phyloP scores from a whole-genome alignment of 1,140 invertebrate genomes.

The Sipha flava region DNA sequence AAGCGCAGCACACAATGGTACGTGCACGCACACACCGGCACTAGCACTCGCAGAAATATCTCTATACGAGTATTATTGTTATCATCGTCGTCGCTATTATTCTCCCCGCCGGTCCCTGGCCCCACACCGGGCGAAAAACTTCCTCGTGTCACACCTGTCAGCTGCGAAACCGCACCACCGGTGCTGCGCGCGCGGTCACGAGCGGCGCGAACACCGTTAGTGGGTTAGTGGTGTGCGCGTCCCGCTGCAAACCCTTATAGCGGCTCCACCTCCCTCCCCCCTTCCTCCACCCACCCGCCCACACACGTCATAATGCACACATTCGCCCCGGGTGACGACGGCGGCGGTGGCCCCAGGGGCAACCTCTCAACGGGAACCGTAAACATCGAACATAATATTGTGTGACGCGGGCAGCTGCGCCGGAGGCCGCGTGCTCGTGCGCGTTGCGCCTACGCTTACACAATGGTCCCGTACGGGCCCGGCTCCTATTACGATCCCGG shows the following conservation, averaged over 20 bases:
- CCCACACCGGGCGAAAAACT: constrained; percentile 7
- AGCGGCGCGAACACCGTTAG: not conserved
- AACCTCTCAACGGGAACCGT: constrained; percentile 1
- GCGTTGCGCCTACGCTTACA: not conserved
- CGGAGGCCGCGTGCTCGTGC: not conserved
- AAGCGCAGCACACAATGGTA: too few species aligned
- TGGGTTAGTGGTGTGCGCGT: not conserved
- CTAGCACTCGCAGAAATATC: not conserved
- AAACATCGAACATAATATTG: constrained; percentile 3
- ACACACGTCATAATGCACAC: too few species aligned
- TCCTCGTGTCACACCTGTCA: not conserved
- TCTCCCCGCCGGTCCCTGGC: not conserved
- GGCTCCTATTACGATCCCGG: too few species aligned
- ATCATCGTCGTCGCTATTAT: too few species aligned
- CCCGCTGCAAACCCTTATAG: too few species aligned
- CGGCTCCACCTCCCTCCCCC: too few species aligned
- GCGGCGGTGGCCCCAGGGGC: not conserved
- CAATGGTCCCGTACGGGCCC: too few species aligned
- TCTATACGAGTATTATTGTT: not conserved
- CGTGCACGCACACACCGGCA: not conserved
- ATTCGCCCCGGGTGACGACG: not conserved
- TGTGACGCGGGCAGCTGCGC: not conserved
- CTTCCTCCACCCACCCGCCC: too few species aligned
- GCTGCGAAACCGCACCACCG: too few species aligned
- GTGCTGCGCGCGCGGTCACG: not conserved